Conservation (phyloP, 2,888 invertebrate species). For the Nycteola revayana region DNA sequence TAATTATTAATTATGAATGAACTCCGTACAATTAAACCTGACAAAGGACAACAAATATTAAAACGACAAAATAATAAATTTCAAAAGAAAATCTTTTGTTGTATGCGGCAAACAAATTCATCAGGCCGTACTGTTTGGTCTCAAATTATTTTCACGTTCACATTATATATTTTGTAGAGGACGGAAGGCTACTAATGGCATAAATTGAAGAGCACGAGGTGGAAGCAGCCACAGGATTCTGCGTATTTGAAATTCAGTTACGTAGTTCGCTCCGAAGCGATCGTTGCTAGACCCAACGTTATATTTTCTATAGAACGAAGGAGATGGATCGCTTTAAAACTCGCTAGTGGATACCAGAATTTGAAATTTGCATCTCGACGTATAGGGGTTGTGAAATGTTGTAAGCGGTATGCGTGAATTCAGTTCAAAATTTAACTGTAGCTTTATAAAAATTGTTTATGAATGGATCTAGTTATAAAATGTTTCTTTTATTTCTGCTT, state of each 20-base stretch:
- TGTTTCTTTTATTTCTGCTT: no score
- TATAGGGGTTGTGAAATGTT: conserved; percentile 40
- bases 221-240: conserved; percentile 68
- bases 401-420: no score
- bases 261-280: conserved; percentile 51
- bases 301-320: conserved; percentile 51
- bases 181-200: conserved; percentile 69
- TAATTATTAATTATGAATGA: no score
- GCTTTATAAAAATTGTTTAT: no score
- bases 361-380: conserved; percentile 52
- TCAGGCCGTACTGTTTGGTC: conserved; percentile 44
- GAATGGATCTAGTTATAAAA: no score
- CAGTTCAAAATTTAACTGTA: no score
- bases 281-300: conserved; percentile 44
- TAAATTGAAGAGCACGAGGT: conserved; percentile 69
- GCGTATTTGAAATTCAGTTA: conserved; percentile 74
- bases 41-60: conserved; percentile 25
- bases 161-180: conserved; percentile 54
- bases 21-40: conserved; percentile 12
- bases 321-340: conserved; percentile 59
- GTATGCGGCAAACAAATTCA: conserved; percentile 46
- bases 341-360: conserved; percentile 48
- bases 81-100: conserved; percentile 31
- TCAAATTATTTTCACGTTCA: conserved; percentile 49
- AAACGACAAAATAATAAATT: conserved; percentile 26